Conservation (phyloP, 1,140 invertebrate genomes). For the Aphaenogaster ashmeadi region DNA sequence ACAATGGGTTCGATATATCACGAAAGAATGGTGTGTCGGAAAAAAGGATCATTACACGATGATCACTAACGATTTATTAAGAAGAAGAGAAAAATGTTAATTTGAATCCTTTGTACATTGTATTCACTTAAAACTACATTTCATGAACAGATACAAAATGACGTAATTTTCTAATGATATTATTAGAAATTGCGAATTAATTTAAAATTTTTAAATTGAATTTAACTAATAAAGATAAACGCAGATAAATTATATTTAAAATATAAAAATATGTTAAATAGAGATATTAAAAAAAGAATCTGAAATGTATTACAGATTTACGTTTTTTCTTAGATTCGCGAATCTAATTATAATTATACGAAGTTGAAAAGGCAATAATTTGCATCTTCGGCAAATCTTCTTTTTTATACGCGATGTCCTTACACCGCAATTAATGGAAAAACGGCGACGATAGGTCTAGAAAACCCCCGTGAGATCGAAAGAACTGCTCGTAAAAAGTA, state of each 20-base stretch:
- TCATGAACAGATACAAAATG: neutral
- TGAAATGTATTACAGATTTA: neutral
- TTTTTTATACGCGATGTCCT: conserved; percentile 31
- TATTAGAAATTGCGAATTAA: neutral
- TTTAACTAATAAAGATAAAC: neutral
- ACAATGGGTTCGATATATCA: conserved; percentile 47
- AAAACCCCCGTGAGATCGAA: conserved; percentile 4
- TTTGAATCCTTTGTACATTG: neutral
- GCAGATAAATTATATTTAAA: neutral
- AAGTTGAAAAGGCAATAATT: neutral
- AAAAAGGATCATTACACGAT: conserved; percentile 8
- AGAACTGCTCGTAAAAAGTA: conserved; percentile 2
- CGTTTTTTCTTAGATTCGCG: neutral
- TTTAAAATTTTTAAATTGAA: neutral
- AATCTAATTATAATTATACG: neutral
- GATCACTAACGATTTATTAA: conserved; percentile 15
- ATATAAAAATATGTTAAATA: conserved; percentile 12
- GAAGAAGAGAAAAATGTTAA: neutral
- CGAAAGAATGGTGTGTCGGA: neutral
- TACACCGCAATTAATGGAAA: conserved; percentile 55
- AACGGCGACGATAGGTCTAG: conserved; percentile 16
- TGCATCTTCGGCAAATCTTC: conserved; percentile 28
- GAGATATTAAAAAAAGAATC: neutral
- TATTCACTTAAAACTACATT: neutral
- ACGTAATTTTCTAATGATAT: neutral